Evolutionary conservation across 2,797 vertebrate genomes (phyloP), one percentile per base, ranked within the genome.

Genomic region (Alosa sapidissima): DNA sequence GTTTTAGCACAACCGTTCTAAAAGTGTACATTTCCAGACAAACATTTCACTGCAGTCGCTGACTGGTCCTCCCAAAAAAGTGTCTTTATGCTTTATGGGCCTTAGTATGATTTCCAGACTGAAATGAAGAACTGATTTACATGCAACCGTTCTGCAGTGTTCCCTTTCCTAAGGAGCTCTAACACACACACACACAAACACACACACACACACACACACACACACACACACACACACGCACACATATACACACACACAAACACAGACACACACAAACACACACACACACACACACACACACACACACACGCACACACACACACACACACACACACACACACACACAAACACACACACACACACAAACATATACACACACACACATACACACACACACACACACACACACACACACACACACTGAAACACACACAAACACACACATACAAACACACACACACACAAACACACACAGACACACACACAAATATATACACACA

Each of bases 211-310:
- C 58, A 60, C 58, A 60, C 58, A 60, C n/a, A n/a, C 21, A 62
- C n/a, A 62, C 55, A 58, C 55, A 58, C 1, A 33, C 24, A 68
- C 62, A 33, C 24, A 68, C 6, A 68, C 8, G 68, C 8, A 68
- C 28, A 33, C 8, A 33, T 24, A 33, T 62, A 33, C 9, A 33
- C 1, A 68, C 62, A 68, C 8, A 68, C 24, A 68, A 62, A 68
- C 62, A 68, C 24, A 68, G 62, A 68, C 28, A 68, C 24, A 68
- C 62, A 68, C 62, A 68, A 62, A 68, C 62, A 68, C 24, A 68
- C 8, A 62, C 58, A 62, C 21, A 62, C 21, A 62, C 58, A 62
- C 58, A 24, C 21, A 62, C 58, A 62, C 21, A 60, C 21, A 60
- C 55, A 60, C 55, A 60, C 55, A 60, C 55, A 62, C 58, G 62